Evolutionary conservation across 2,888 invertebrate genomes (phyloP), one percentile per base, ranked within the genome.

Genomic region (Cenopis cana): DNA sequence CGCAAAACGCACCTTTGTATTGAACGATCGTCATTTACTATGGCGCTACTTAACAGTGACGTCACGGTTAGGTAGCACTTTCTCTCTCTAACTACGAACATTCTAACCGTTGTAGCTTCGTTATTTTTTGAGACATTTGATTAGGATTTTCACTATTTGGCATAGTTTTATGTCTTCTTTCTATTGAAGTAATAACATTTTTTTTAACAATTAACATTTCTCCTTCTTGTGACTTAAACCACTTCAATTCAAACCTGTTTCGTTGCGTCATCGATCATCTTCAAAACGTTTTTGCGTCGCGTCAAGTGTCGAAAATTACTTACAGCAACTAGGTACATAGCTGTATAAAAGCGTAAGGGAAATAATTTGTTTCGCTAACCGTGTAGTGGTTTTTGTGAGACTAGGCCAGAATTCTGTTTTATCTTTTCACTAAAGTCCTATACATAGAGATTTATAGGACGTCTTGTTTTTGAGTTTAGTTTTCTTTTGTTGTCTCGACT

Each of bases 251-350:
- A 24, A 60, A 46, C 75, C 76, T 82, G 82, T 86, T 85, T 82
- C 84, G 86, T 86, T 85, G 82, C 86, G 84, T 85, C 90, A 90
- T 91, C 90, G 86, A 91, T 91, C 90, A 90, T 91, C 84, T 85
- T 85, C 85, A 84, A 79, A 81, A 75, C 76, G 77, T 81, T 81
- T 84, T 84, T 85, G 81, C 79, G 75, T 82, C 81, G 83, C 80
- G 81, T 76, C 76, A 78, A 81, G 79, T 82, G 85, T 87, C 86
- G 86, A 89, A 90, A 91, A 90, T 89, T 91, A 90, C 89, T 89
- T 88, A 88, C 86, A 84, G 83, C 81, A 82, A 84, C 85, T 85
- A 29, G 2, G 29, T 29, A 82, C 80, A 78, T 77, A 68, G 60
- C 24, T 65, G 10, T 52, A 50, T 61, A 62, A 52, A 50, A 36